Evolutionary conservation across 2,797 vertebrate genomes (phyloP).

Genomic region (Channallabes apus): DNA sequence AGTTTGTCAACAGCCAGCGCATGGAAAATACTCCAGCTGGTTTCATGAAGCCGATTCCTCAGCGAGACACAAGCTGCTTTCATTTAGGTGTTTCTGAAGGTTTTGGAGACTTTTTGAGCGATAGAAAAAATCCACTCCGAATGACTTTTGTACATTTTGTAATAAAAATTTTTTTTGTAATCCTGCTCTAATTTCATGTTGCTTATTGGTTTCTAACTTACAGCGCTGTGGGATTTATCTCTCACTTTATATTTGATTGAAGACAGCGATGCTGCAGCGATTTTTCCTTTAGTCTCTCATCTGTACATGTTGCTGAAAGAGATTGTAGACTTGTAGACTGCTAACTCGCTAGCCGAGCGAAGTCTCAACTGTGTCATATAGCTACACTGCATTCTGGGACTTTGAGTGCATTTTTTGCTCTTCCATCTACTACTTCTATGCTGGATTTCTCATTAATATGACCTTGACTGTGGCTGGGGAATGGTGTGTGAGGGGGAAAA

Average conservation of each 20-base stretch:
- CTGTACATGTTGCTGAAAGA: background rate
- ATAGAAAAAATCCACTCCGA: background rate
- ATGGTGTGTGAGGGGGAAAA: background rate
- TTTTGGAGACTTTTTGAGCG: background rate
- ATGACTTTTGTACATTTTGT: background rate
- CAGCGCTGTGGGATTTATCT: background rate
- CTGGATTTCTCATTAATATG: background rate
- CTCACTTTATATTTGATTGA: background rate
- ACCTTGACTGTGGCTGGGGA: background rate
- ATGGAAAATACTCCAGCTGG: constrained; percentile 54
- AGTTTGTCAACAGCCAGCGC: constrained; percentile 51
- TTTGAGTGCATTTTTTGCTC: background rate
- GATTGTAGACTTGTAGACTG: background rate
- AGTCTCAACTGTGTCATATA: background rate
- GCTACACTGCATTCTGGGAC: background rate
- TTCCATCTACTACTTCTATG: background rate
- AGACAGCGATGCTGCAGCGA: background rate
- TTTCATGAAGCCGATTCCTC: constrained; percentile 26
- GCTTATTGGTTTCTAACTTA: background rate
- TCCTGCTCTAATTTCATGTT: background rate
- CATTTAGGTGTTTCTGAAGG: background rate
- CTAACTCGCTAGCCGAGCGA: background rate
- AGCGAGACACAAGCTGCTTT: background rate
- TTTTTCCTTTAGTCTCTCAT: background rate
- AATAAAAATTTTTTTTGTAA: background rate